These are phyloP conservation scores for Latrodectus hesperus DNA, from an alignment of 2,888 invertebrate genomes.

Conservation along the genomic window DNA sequence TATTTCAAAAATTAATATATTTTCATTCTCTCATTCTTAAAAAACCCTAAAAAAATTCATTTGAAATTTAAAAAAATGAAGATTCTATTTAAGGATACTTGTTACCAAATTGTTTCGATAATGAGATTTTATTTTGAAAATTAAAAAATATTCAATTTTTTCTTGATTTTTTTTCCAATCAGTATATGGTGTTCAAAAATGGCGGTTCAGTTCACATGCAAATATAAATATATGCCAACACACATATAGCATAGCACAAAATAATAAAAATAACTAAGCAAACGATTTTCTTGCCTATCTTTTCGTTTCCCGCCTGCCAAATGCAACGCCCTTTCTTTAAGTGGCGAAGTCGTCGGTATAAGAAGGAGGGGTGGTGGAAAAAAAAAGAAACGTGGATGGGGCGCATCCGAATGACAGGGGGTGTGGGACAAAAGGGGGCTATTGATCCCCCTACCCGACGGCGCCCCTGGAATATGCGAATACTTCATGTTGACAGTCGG, in stretches of 20 bases:
- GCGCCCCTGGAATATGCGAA: slow-evolving; percentile 60
- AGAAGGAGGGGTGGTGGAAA: background rate
- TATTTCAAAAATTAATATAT: too few relatives aligned
- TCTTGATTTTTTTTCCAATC: background rate
- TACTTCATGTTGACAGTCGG: slow-evolving; percentile 67
- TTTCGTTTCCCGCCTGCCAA: slow-evolving; percentile 68
- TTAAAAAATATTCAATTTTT: too few relatives aligned
- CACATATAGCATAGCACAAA: slow-evolving; percentile 13
- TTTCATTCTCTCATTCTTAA: too few relatives aligned
- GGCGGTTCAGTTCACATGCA: slow-evolving; percentile 11
- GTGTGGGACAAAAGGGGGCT: slow-evolving; percentile 58
- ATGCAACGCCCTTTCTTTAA: slow-evolving; percentile 64
- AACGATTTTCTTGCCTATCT: slow-evolving; percentile 63
- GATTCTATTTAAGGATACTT: too few relatives aligned
- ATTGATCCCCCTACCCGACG: slow-evolving; percentile 50
- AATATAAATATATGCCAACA: background rate
- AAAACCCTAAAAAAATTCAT: too few relatives aligned
- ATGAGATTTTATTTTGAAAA: too few relatives aligned
- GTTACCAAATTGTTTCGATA: too few relatives aligned
- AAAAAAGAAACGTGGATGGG: slow-evolving; percentile 15
- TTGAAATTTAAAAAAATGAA: too few relatives aligned
- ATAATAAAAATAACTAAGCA: slow-evolving; percentile 37
- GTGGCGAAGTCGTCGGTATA: slow-evolving; percentile 41
- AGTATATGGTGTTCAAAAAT: slow-evolving; percentile 37
- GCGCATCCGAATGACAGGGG: slow-evolving; percentile 64